Base-by-base conservation (phyloP, 2,797 vertebrate genomes). In the Anniella stebbinsi region DNA sequence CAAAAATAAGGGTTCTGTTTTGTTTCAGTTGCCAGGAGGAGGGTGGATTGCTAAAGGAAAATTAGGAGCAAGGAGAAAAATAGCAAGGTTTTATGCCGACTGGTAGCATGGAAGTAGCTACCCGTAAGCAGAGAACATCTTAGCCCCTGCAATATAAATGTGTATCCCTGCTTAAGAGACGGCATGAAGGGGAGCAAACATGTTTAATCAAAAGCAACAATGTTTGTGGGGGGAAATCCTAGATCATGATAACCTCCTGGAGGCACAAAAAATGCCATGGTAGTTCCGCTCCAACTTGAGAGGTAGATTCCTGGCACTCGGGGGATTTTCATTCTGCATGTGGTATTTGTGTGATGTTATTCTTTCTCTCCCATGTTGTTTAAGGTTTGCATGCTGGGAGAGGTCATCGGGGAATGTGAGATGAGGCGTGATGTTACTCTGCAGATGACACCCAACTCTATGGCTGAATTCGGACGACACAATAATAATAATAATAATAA, bases 101-200 rank as follows among this genome's bases (percentile, higher is more conserved):
- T 17, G 17, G 17, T 15, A 17, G 45, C 5, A 41, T 13, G 3
- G 48, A 57, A 80, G 41, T 6, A n/a, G 66, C 41, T 48, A 63
- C 28, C 8, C 1, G n/a, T 15, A 75, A 54, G 36, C 28, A 60
- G 51, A 86, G 45, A 60, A 41, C 15, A 0, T 45, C 51, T 18
- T 11, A 66, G 11, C 4, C 36, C 28, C n/a, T 41, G 5, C 28
- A 25, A 66, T 41, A 38, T 66, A 28, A 28, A 28, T 41, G 21
- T 38, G 2, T 28, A 13, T 84, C 38, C 17, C 21, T 33, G 45
- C 36, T 51, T 60, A 28, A 54, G 57, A 36, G 78, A 18, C 84
- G 94, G 89, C 66, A 94, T 93, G 92, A 93, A 90, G 38, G 3
- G 25, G 36, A 93, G 92, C 92, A 95, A 94, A 94, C 91, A 93